A percentile compares a stretch with the other conserved stretches of the same genome.
Conservation (phyloP, 1,140 invertebrate genomes). For the Drosophila hydei region DNA sequence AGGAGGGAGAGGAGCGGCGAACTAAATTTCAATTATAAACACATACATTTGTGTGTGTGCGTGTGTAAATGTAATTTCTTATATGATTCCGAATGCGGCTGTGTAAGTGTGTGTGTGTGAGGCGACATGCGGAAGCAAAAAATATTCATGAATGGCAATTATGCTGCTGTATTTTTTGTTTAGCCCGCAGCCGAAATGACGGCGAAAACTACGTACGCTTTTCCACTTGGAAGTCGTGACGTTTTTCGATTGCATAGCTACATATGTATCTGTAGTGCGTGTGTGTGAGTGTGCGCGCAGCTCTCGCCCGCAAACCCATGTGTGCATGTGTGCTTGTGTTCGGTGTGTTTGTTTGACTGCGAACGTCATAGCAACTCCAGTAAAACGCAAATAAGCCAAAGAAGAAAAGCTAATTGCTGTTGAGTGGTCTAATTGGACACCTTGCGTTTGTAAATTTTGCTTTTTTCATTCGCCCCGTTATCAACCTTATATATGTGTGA, state of each 20-base stretch:
- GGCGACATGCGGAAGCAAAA: conserved; percentile 72
- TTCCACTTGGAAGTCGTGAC: conserved; percentile 80
- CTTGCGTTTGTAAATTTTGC: conserved; percentile 64
- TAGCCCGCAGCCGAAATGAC: conserved; percentile 46
- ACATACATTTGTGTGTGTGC: conserved; percentile 7
- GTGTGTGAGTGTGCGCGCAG: conserved; percentile 43
- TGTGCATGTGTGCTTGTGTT: conserved; percentile 18
- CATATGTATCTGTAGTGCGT: conserved; percentile 5
- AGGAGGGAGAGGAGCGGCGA: conserved; percentile 3
- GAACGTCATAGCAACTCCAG: conserved; percentile 78
- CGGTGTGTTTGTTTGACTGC: conserved; percentile 34
- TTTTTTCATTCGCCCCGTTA: conserved; percentile 66
- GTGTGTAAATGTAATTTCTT: conserved; percentile 26
- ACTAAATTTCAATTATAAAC: conserved; percentile 23
- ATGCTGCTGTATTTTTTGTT: conserved; percentile 60
- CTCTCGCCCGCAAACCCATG: conserved; percentile 20
- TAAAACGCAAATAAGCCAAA: conserved; percentile 74
- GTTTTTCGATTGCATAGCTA: conserved; percentile 65
- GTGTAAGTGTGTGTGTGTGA: conserved; percentile 12
- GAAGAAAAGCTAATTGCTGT: conserved; percentile 72
- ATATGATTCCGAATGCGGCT: conserved; percentile 16
- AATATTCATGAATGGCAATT: conserved; percentile 79
- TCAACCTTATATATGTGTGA: conserved; percentile 39
- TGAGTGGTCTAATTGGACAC: conserved; percentile 78
- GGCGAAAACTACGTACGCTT: conserved; percentile 69